Conservation (phyloP, 2,797 vertebrate species). For the Melanotaenia trifasciata region DNA sequence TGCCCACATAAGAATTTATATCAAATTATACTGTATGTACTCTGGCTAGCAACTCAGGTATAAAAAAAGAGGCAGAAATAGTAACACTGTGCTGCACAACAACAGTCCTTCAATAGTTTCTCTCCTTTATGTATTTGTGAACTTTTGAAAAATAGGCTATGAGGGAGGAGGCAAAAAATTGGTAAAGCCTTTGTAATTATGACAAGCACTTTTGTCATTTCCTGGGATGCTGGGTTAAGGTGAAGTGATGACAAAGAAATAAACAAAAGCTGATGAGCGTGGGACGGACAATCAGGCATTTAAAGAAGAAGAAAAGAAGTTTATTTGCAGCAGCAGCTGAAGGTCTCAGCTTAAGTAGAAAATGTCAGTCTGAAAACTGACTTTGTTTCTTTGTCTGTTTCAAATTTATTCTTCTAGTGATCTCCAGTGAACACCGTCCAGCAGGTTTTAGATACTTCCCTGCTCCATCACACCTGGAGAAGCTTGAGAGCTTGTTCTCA, state of each 20-base stretch:
- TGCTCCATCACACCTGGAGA: background rate
- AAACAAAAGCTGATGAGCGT: conserved; percentile 18
- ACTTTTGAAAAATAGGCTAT: conserved; percentile 38
- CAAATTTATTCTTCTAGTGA: background rate
- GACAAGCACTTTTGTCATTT: conserved; percentile 31
- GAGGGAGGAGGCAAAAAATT: conserved; percentile 1
- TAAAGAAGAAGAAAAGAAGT: background rate
- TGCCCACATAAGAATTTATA: conserved; percentile 58
- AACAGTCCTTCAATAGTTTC: conserved; percentile 30
- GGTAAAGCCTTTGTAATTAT: conserved; percentile 17
- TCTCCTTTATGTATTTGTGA: conserved; percentile 49
- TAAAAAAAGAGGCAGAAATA: conserved; percentile 69
- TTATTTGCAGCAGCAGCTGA: conserved; percentile 3
- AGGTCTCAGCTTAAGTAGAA: conserved; percentile 9
- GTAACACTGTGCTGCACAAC: conserved; percentile 60
- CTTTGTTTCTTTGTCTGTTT: background rate
- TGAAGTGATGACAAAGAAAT: background rate
- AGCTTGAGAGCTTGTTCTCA: too few species aligned
- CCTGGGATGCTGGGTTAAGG: conserved; percentile 12
- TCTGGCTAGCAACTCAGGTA: conserved; percentile 56
- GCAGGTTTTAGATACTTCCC: background rate
- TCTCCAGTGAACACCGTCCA: too few species aligned
- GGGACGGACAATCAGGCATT: conserved; percentile 19
- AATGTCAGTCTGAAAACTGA: background rate
- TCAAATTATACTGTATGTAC: conserved; percentile 65